Evolutionary conservation across 2,888 invertebrate species (phyloP).

Genomic region (Leptinotarsa rubiginosa): DNA sequence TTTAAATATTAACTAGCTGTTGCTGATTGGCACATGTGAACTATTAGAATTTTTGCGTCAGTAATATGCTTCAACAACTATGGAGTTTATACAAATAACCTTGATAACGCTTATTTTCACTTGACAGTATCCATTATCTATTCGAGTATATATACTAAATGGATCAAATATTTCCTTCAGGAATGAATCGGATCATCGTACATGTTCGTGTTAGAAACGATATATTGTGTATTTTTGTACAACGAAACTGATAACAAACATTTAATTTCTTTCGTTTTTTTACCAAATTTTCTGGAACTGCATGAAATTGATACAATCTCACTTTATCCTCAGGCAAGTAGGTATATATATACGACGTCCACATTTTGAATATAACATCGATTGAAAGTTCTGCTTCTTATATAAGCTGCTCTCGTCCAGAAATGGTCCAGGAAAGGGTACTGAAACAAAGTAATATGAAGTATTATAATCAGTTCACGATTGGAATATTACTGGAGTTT

Average conservation of each 20-base stretch:
- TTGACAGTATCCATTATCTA: too few species aligned
- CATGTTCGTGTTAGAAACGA: background rate
- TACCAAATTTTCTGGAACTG: background rate
- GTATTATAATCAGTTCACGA: too few species aligned
- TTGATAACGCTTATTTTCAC: too few species aligned
- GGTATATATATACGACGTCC: background rate
- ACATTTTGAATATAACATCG: background rate
- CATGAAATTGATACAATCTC: background rate
- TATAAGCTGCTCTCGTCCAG: constrained; percentile 9
- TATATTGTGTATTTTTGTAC: background rate
- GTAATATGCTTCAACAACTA: background rate
- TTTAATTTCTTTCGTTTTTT: background rate
- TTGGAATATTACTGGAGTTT: too few species aligned
- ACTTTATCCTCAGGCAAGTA: background rate
- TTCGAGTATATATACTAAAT: too few species aligned
- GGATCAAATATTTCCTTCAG: too few species aligned
- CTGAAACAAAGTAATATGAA: background rate
- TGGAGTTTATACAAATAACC: background rate
- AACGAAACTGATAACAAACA: background rate
- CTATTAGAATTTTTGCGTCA: too few species aligned
- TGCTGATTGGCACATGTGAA: too few species aligned
- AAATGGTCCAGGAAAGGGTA: constrained; percentile 6
- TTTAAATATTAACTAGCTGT: too few species aligned
- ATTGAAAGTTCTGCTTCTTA: background rate
- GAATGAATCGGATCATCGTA: background rate